Evolutionary conservation across 2,113 vertebrate genomes (phyloP), one percentile per base, ranked within the genome.

Genomic region (Gavia stellata): DNA sequence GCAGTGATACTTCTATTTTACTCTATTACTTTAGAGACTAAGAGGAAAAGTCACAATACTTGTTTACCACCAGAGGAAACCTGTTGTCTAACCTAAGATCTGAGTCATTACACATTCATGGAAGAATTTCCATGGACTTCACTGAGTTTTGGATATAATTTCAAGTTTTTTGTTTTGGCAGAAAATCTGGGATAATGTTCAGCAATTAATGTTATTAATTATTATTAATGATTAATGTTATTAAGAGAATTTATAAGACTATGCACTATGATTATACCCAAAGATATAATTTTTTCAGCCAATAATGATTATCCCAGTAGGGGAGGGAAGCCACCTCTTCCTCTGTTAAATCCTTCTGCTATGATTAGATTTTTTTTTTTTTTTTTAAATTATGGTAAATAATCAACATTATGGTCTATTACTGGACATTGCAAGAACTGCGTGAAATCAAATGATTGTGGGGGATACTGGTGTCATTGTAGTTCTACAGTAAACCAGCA

Each of bases 381-480:
- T 25, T 59, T 38, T 31, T 25, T 10, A 0, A 2, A n/a, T 55
- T 81, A 29, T 4, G 17, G 24, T n/a, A 65, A 47, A 44, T 26
- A n/a, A 26, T 38, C 20, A 65, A 17, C 1, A 23, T 55, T 50
- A 62, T 2, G 17, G 2, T 62, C 47, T 88, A 8, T 25, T 65
- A 56, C 7, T 62, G 23, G 40, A 16, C 13, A 34, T 31, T 67
- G 23, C 23, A 74, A 75, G 24, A 44, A 75, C 12, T 61, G 4
- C 52, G 61, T 20, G 19, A 52, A 72, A 68, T 52, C 36, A 59
- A 47, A 78, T 40, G 21, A 19, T 36, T 26, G 5, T 52, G 8
- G 7, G 19, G 1, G 9, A 25, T 61, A 63, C 12, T 33, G 0
- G 0, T 81, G 52, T 31, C 28, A 45, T 21, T 20, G 8, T 31